Base-by-base conservation (phyloP, 2,113 vertebrate species). In the Rhea pennata region DNA sequence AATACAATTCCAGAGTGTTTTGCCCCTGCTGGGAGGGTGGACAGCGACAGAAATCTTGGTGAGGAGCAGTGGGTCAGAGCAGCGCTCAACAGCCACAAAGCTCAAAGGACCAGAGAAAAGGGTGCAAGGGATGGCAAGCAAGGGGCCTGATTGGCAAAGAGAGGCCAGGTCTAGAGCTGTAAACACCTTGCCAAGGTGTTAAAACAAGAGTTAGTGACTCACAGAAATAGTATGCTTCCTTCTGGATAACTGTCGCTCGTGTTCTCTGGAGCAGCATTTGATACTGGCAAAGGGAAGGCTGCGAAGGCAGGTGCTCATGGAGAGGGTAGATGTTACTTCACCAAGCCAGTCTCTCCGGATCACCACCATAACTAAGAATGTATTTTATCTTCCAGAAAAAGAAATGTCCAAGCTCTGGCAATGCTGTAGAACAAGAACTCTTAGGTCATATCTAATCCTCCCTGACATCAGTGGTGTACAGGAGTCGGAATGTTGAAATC, bases 241-340 rank as follows among this genome's bases (percentile, higher is more conserved):
- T 56, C 42, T 75, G 90, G 12, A 3, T 29, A 15, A 31, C 73
- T 20, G 0, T 22, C 17, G 23, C 61, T 78, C 0, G 0, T 22
- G n/a, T 11, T 84, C 10, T 58, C 62, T 50, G 14, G 77, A 66
- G 53, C 33, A 92, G 79, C 10, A 2, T 1, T 4, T 6, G 5
- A 14, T 7, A 15, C 48, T 54, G 67, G 53, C 50, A 51, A 42
- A 93, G 56, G 23, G 29, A 23, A 62, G 26, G 62, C 12, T 54
- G 53, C 62, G 61, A 70, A 66, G 29, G 9, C 40, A 22, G 26
- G 22, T 22, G 36, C 33, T 56, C 10, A 1, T 9, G 44, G 70
- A 42, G 40, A 76, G 20, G 33, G 21, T 6, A 84, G 61, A 16
- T 16, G 31, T 12, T 53, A 5, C 53, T 76, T 78, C 66, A 76